Evolutionary conservation across 2,113 vertebrate species (phyloP), one percentile per base, ranked within the genome.

Genomic region (Oostethus manadensis): DNA sequence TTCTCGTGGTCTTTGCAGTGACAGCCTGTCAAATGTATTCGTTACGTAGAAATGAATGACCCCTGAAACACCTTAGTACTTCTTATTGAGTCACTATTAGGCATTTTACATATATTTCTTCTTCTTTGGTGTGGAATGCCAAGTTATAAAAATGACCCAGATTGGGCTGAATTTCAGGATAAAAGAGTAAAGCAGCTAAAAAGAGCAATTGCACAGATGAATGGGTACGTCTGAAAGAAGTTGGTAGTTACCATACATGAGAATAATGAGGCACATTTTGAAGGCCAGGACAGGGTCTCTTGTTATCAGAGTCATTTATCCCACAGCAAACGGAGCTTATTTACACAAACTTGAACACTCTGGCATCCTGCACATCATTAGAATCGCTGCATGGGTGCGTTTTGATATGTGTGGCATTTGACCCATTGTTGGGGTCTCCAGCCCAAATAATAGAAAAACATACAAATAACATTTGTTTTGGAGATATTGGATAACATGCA

Each of bases 211-310:
- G 58, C 42, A 56, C 45, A 46, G n/a, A 58, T 26, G 18, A 74
- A 62, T 47, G 21, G 13, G 38, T 14, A 42, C 38, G 68, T 67
- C 40, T 61, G 11, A 55, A 10, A 23, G 33, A 46, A 54, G 23
- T 15, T 63, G 43, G n/a, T 35, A 42, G 42, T 38, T 29, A 64
- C 22, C 38, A 42, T 42, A 35, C 57, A 22, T n/a, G 51, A 54
- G 13, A 33, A 58, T 58, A 65, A 73, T 56, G 23, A 70, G 54
- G 50, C 55, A 45, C 58, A 66, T 8, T 53, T 43, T 29, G 51
- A n/a, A 33, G 33, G 17, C 17, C 15, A 29, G 55, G 65, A 43
- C 26, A 59, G 57, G 60, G 23, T 58, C 57, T 26, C 38, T 45
- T 50, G 59, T 58, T 53, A 20, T 49, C 42, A 29, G 56, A 57